A percentile compares a stretch with the other conserved stretches of the same genome.
Conservation (phyloP, 2,113 vertebrate species). For the Miniopterus natalensis region DNA sequence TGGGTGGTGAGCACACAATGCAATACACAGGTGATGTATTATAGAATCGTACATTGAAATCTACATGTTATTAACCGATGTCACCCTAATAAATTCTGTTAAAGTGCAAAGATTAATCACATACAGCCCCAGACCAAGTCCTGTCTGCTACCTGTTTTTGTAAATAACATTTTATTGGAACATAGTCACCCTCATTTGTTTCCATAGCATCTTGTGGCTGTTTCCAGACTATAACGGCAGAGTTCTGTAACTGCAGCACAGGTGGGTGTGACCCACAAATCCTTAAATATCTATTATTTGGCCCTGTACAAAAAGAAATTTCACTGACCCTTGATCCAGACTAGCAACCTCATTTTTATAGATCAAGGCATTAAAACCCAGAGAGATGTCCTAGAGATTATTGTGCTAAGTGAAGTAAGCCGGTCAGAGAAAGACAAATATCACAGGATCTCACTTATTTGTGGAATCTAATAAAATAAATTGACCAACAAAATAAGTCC, state of each 20-base stretch:
- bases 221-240: neutral
- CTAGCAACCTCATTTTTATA: neutral
- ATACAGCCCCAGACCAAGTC: neutral
- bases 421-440: too few species aligned
- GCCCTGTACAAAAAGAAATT: neutral
- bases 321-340: neutral
- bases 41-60: neutral
- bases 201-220: neutral
- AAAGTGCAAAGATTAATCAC: neutral
- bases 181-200: neutral
- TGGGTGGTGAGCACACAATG: neutral
- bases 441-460: too few species aligned
- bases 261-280: neutral
- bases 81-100: neutral
- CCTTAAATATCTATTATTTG: constrained; percentile 38
- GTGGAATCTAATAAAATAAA: too few species aligned
- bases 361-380: neutral
- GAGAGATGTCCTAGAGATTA: neutral
- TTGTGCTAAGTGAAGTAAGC: too few species aligned
- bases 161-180: constrained; percentile 14
- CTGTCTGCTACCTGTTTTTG: neutral
- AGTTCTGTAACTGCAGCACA: neutral
- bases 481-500: too few species aligned
- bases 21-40: neutral
- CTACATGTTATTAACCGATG: neutral